Percentiles rank a stretch among this genome's conserved stretches.
Conservation (phyloP, 2,797 vertebrate species). For the Anabas testudineus region DNA sequence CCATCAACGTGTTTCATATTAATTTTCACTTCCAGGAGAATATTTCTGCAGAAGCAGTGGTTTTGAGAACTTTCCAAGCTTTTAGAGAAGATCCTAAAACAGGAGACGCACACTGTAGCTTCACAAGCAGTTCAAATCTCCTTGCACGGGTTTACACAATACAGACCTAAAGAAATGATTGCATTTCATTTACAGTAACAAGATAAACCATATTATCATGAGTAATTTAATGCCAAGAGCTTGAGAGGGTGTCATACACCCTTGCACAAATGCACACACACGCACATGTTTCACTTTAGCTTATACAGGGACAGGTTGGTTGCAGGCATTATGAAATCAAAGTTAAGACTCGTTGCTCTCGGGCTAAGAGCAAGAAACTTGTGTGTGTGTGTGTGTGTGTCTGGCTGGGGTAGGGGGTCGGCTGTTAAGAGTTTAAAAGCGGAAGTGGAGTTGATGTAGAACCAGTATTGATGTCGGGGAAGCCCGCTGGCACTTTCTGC, state of each 20-base stretch:
- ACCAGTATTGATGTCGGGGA: slow-evolving; percentile 83
- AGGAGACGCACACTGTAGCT: background rate
- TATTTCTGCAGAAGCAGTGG: slow-evolving; percentile 74
- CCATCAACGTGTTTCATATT: slow-evolving; percentile 70
- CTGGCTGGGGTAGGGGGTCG: slow-evolving; percentile 59
- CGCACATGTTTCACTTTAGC: slow-evolving; percentile 65
- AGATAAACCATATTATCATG: slow-evolving; percentile 11
- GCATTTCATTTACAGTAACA: slow-evolving; percentile 8
- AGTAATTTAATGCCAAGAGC: slow-evolving; percentile 26
- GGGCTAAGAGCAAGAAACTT: slow-evolving; percentile 65
- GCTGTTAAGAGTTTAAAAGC: slow-evolving; percentile 82
- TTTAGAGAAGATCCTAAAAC: slow-evolving; percentile 36
- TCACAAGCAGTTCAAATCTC: background rate
- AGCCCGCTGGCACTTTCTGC: slow-evolving; percentile 82
- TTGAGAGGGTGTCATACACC: slow-evolving; percentile 25
- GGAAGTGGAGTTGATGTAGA: slow-evolving; percentile 80
- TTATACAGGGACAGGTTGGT: slow-evolving; percentile 77
- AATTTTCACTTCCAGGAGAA: slow-evolving; percentile 79
- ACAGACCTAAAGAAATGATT: slow-evolving; percentile 12
- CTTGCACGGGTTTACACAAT: slow-evolving; percentile 14
- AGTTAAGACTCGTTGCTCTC: slow-evolving; percentile 76
- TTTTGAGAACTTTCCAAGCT: slow-evolving; percentile 71
- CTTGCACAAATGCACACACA: slow-evolving; percentile 12
- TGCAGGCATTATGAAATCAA: slow-evolving; percentile 84
- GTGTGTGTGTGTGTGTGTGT: slow-evolving; percentile 50